Evolutionary conservation across 1,140 invertebrate genomes (phyloP).

Genomic region (Drosophila pectinifera): DNA sequence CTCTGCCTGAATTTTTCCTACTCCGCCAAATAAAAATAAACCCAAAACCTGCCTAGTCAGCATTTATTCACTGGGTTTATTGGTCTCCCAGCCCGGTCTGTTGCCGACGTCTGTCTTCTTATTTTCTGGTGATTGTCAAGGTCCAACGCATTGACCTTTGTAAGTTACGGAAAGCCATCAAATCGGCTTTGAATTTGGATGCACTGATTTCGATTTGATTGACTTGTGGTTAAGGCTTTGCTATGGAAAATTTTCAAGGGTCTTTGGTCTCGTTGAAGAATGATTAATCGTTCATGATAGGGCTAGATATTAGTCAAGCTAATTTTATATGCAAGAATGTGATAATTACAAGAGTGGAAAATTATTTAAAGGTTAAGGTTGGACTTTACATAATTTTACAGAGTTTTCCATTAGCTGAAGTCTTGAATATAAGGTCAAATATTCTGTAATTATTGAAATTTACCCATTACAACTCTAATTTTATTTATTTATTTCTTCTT

Average conservation of each 20-base stretch:
- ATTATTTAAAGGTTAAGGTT: conserved; percentile 14
- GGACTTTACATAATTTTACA: background rate
- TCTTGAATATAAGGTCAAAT: background rate
- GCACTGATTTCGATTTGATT: conserved; percentile 45
- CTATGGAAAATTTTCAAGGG: conserved; percentile 27
- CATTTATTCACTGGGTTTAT: conserved; percentile 53
- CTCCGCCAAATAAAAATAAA: conserved; percentile 10
- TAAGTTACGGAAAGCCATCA: conserved; percentile 47
- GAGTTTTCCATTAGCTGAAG: background rate
- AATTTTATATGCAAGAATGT: conserved; percentile 11
- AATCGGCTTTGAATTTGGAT: conserved; percentile 30
- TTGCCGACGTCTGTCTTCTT: conserved; percentile 23
- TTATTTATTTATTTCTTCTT: background rate
- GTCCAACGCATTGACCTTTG: conserved; percentile 65
- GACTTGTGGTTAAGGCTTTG: background rate
- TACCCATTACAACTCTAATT: background rate
- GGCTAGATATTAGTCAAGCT: background rate
- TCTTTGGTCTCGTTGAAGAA: conserved; percentile 19
- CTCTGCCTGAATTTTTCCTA: conserved; percentile 21
- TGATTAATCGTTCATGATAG: conserved; percentile 13
- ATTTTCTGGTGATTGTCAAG: conserved; percentile 59
- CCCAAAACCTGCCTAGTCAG: conserved; percentile 63
- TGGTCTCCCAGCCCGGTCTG: conserved; percentile 26
- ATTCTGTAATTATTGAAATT: background rate
- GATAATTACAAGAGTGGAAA: conserved; percentile 1